Evolutionary conservation across 2,113 vertebrate species (phyloP), one percentile per base, ranked within the genome.

Genomic region (Vombatus ursinus): DNA sequence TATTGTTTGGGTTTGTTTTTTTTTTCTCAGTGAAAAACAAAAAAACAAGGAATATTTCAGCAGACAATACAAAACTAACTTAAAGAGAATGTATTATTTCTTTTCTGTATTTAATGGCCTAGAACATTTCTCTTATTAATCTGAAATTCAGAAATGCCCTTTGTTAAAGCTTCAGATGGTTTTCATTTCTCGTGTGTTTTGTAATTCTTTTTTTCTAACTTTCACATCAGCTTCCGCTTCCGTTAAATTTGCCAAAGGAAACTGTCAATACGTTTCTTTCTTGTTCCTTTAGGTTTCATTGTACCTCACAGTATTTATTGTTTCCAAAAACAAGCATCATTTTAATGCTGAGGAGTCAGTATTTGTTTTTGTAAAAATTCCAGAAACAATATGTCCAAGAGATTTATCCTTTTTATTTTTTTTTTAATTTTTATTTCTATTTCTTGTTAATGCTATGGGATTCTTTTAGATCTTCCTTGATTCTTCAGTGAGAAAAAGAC

Each of bases 31-130:
- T 84, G 0, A 0, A 96, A 31, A 57, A 95, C 51, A 52, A 94
- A 97, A 97, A 89, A 96, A 92, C 90, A 97, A 98, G 93, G 94
- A 97, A 90, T 97, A 94, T 97, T 98, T 98, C 97, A 94, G 95
- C 93, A 25, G 96, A 96, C 93, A 98, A 61, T 97, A 94, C 92
- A 90, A 96, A 96, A 53, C 89, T 98, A 96, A 94, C 96, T 98
- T 97, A 98, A 98, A 98, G 97, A 98, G 97, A 98, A 98, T 98
- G 98, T 98, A 98, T 98, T 98, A 98, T 98, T 98, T 97, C 97
- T 98, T 98, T 99, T 98, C 97, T 98, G 95, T 98, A 97, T 97
- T 97, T 97, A 96, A 98, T 98, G 98, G 98, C 97, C 97, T 98
- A 98, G 96, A 95, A 98, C 95, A 98, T 98, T 98, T 96, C 97